Evolutionary conservation across 2,113 vertebrate genomes (phyloP), one percentile per base, ranked within the genome.

Genomic region (Fulica atra): DNA sequence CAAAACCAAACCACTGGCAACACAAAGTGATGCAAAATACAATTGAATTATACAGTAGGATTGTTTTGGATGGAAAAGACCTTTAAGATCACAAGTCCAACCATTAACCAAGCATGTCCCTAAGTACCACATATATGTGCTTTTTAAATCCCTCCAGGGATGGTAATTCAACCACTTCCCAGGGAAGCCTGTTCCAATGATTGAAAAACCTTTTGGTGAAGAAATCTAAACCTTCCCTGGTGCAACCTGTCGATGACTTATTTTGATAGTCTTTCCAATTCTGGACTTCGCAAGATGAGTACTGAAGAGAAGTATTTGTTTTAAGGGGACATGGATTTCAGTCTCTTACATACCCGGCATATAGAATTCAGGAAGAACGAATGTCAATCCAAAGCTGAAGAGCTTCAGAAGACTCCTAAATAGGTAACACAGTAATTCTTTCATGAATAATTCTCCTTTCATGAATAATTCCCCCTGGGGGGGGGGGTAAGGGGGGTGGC

Each of bases 11-110:
- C 18, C 21, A 68, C 1, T 71, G 9, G 5, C 16, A 23, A 33
- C n/a, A 5, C 2, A 87, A 76, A 77, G 4, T 50, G 25, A 9
- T 13, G 44, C 2, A 8, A 35, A 56, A 78, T 21, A 59, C 10
- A 38, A 20, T 0, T 18, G 5, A 72, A 18, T 46, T 36, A 35
- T 4, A 1, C 23, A 51, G 14, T 25, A 51, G 24, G 25, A 51
- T 51, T 21, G 20, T 25, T 51, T 25, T 51, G 24, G 50, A 14
- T 51, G 50, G 24, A 51, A 51, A 51, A 51, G 50, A 51, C 50
- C 25, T 51, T 25, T 25, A 51, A 25, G 50, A 51, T 51, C 50
- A 11, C 50, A 51, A 25, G 50, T 51, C 50, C 50, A 51, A 11
- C 20, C 20, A 11, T 51, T 51, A 51, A 51, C 50, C 24, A 51